Evolutionary conservation across 2,113 vertebrate species (phyloP).

Genomic region (Hemibagrus wyckioides): DNA sequence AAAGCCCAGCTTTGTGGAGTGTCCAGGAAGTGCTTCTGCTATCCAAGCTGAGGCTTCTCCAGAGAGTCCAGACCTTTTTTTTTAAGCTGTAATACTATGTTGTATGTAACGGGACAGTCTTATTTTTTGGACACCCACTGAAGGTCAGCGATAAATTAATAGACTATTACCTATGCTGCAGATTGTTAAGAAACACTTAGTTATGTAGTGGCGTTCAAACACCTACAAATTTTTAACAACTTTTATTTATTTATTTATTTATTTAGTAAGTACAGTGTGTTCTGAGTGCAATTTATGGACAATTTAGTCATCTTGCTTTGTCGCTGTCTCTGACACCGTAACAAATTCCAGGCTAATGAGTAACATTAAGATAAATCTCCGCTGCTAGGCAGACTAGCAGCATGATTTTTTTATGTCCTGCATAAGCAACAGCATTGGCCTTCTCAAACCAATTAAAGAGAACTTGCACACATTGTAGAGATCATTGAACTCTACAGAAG

Average conservation of each 20-base stretch:
- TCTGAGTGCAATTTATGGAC: constrained; percentile 8
- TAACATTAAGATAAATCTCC: constrained; percentile 13
- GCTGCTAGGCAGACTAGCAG: constrained; percentile 6
- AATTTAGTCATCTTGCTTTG: constrained; percentile 9
- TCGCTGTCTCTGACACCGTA: background rate
- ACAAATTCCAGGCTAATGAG: constrained; percentile 5
- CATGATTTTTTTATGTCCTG: background rate
- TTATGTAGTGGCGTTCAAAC: background rate
- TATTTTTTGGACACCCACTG: no score
- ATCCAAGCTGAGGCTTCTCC: background rate
- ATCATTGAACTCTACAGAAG: background rate
- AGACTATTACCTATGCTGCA: no score
- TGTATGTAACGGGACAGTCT: no score
- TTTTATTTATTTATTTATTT: background rate
- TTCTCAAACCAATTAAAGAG: background rate
- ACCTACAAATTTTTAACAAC: background rate
- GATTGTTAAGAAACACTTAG: no score
- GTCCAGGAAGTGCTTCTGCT: background rate
- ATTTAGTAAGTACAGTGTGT: background rate
- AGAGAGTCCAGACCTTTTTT: background rate
- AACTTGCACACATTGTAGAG: background rate
- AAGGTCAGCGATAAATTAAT: no score
- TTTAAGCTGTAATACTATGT: no score
- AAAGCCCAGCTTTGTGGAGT: background rate
- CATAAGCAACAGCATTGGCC: background rate